Evolutionary conservation across 2,888 invertebrate genomes (phyloP), one percentile per base, ranked within the genome.

Genomic region (Chloromyia formosa): DNA sequence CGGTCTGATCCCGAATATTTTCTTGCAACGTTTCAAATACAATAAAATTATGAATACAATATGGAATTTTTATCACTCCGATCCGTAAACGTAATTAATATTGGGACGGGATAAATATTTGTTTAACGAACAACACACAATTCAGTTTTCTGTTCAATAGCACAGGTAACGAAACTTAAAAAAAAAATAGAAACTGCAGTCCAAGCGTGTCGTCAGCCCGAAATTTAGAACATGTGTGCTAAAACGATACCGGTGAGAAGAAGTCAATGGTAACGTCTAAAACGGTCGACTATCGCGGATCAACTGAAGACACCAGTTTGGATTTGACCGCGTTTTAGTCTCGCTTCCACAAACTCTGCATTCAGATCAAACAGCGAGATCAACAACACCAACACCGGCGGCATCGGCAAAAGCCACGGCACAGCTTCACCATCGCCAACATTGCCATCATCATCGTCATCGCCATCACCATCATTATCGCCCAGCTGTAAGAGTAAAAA

Each of bases 211-310:
- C n/a, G n/a, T n/a, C 7, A 7, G 27, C 27, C 27, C 27, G 27
- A n/a, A n/a, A 7, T 35, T 7, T 35, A 35, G 27, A 35, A 35
- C 27, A 35, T 35, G 27, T 35, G 27, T 7, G 2, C 27, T 35
- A 35, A 35, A 35, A 35, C 49, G 12, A n/a, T 49, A 66, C 20
- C 16, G 40, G 27, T 22, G 3, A 49, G 49, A 61, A n/a, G 60
- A 14, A 73, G 40, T 45, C 18, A 27, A 23, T 35, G 27, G 45
- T 61, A 73, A 82, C 84, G 83, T 84, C 84, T 82, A 81, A 75
- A 82, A 82, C 81, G 80, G 79, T 79, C 82, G 82, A 81, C 81
- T 82, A 81, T 82, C 84, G 82, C 83, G 83, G 80, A 81, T 81
- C 81, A 82, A 84, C 84, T 84, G 84, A 84, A 71, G 54, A 73